Evolutionary conservation across 2,113 vertebrate species (phyloP), one percentile per base, ranked within the genome.

Genomic region (Gasterosteus aculeatus): DNA sequence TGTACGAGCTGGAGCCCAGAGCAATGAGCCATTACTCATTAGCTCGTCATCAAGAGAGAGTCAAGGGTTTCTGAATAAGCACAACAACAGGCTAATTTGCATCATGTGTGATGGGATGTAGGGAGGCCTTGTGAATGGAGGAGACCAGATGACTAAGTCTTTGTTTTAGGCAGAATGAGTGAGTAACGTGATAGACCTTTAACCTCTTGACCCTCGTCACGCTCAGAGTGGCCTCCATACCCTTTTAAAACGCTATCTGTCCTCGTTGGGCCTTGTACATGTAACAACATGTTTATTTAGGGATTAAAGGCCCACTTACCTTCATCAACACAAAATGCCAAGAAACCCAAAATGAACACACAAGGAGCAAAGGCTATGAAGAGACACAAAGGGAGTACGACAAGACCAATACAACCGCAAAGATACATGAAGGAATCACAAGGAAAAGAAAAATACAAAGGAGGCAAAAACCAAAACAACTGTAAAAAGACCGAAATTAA

Each of bases 71-170:
- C 7, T 49, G 77, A 33, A 65, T 66, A 47, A 41, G 65, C 46
- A 42, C 10, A 51, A 85, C 80, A 82, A 80, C 35, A 42, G 78
- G 38, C 42, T 75, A 58, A 72, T 80, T 82, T 75, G 61, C 70
- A 73, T 64, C 70, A 70, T 60, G 15, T 62, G 58, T 84, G 78
- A 53, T 44, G 10, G 35, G 31, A 46, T 75, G 57, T 9, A 46
- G 39, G 59, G 57, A 35, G 26, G 38, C 64, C 39, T 12, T 57
- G 15, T 63, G 76, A 74, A 39, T 54, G 42, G 29, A 66, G 22
- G 35, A 66, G 26, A 19, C 58, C 57, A 44, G 11, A 41, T 77
- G 47, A 81, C 71, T 63, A 54, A 2, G 35, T 57, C 56, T 83
- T 72, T 83, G 80, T 78, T 67, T 69, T 26, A 33, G 8, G 3